Evolutionary conservation across 2,797 vertebrate species (phyloP).

Genomic region (Acropternis orthonyx): DNA sequence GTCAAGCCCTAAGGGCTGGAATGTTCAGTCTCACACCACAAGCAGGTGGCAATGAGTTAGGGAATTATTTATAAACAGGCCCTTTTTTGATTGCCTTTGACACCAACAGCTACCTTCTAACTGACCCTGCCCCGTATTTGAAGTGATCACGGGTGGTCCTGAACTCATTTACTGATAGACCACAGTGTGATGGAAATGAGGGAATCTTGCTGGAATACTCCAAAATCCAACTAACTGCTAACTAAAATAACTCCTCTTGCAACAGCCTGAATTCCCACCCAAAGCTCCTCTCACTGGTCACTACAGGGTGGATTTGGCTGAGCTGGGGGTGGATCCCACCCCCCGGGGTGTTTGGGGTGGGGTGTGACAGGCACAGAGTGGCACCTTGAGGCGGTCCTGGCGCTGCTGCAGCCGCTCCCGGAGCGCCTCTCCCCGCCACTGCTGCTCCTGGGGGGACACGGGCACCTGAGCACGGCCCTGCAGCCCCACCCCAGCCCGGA

Average conservation of each 20-base stretch:
- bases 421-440: slow-evolving; percentile 81
- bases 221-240: background rate
- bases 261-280: background rate
- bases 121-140: background rate
- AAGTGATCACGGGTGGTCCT: fast-evolving
- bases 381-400: slow-evolving; percentile 85
- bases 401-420: slow-evolving; percentile 80
- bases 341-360: fast-evolving
- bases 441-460: slow-evolving; percentile 77
- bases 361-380: background rate
- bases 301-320: fast-evolving
- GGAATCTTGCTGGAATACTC: background rate
- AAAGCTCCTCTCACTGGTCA: background rate
- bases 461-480: background rate
- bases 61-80: background rate
- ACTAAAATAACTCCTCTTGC: background rate
- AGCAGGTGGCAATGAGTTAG: fast-evolving
- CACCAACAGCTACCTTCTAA: fast-evolving
- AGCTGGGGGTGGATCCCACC: background rate
- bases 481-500: too few species aligned
- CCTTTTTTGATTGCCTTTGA: fast-evolving
- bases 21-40: background rate
- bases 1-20: fast-evolving
- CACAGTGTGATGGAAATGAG: background rate
- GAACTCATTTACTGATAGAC: background rate